Evolutionary conservation across 2,888 invertebrate species (phyloP).

Genomic region (Pardosa pseudoannulata): DNA sequence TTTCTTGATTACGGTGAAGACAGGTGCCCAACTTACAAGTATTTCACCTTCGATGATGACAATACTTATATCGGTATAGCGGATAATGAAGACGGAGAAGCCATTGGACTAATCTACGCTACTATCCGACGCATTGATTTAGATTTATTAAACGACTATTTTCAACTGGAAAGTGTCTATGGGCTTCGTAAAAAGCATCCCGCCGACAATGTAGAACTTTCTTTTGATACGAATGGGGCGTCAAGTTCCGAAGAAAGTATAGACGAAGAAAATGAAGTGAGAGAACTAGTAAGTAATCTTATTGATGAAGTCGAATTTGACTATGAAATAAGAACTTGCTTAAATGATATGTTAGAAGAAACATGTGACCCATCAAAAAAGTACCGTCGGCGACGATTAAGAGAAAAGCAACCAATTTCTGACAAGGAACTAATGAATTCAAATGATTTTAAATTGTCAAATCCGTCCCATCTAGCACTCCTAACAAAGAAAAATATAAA

Average conservation of each 20-base stretch:
- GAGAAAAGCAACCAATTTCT: neutral
- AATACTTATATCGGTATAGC: constrained; percentile 49
- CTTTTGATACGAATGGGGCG: neutral
- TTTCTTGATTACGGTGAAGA: constrained; percentile 61
- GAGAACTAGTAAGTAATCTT: neutral
- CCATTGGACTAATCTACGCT: constrained; percentile 49
- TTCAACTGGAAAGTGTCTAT: constrained; percentile 52
- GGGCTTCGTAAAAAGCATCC: constrained; percentile 37
- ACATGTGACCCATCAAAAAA: neutral
- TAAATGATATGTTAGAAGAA: constrained; percentile 27
- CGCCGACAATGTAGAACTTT: constrained; percentile 9
- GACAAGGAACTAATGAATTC: constrained; percentile 11
- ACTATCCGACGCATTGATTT: constrained; percentile 37
- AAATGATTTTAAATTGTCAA: constrained; percentile 23
- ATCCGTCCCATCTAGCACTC: constrained; percentile 14
- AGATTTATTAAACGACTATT: constrained; percentile 37
- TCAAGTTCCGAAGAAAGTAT: neutral
- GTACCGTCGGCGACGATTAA: neutral
- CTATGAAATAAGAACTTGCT: constrained; percentile 5
- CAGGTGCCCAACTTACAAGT: constrained; percentile 36
- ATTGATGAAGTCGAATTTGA: neutral
- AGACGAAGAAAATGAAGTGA: constrained; percentile 18
- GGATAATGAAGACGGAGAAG: constrained; percentile 35
- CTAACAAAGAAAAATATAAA: constrained; percentile 22
- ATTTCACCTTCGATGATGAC: constrained; percentile 52